Percentiles rank a stretch among this genome's conserved stretches.
Evolutionary conservation across 2,797 vertebrate species (phyloP).

Genomic region (Cuculus canorus): DNA sequence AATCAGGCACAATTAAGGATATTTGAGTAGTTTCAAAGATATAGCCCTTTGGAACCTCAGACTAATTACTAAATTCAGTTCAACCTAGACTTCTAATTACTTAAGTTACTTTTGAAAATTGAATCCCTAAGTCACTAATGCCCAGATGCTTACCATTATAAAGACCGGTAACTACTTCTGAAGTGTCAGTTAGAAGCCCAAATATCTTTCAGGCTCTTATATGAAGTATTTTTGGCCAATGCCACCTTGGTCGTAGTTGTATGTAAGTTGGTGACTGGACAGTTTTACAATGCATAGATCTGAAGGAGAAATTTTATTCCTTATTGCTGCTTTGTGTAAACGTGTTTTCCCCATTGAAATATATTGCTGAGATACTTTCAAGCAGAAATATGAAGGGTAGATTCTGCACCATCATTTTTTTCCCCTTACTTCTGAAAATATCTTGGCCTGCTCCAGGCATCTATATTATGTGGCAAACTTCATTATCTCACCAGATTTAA

Average conservation of each 20-base stretch:
- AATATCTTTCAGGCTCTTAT: not conserved
- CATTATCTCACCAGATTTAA: not conserved
- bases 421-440: not conserved
- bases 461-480: not conserved
- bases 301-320: not conserved
- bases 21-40: not conserved
- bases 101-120: constrained; percentile 27
- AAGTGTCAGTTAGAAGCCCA: not conserved
- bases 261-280: not conserved
- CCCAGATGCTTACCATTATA: not conserved
- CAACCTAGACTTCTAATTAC: not conserved
- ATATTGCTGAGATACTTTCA: not conserved
- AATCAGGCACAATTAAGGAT: not conserved
- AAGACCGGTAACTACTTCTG: not conserved
- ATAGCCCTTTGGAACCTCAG: not conserved
- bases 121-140: not conserved
- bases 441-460: not conserved
- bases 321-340: not conserved
- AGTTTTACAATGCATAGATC: not conserved
- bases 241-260: not conserved
- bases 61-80: constrained; percentile 1
- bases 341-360: not conserved
- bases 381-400: not conserved
- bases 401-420: not conserved
- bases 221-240: not conserved